These are phyloP conservation scores for Clamator glandarius DNA, from an alignment of 2,797 vertebrate species.

Conservation along the genomic window DNA sequence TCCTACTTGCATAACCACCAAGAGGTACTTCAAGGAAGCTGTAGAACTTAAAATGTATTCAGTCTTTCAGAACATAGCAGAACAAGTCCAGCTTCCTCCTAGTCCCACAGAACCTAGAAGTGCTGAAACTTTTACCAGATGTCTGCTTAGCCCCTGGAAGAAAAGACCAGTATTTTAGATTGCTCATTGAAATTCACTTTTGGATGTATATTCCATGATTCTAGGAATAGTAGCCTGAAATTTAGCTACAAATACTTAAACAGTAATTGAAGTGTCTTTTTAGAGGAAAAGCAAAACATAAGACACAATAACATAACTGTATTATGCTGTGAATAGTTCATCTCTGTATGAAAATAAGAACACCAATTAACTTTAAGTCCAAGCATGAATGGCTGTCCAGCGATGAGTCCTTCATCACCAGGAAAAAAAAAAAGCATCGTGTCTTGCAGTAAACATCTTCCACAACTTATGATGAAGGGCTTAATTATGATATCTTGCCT, in stretches of 20 bases:
- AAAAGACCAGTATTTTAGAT: neutral
- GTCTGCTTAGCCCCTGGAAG: neutral
- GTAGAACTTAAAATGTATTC: neutral
- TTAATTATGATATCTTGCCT: neutral
- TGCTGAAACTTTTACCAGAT: neutral
- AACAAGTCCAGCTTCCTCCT: neutral
- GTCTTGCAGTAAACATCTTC: neutral
- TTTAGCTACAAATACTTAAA: neutral
- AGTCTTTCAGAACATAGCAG: neutral
- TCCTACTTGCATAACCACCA: neutral
- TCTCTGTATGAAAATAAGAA: neutral
- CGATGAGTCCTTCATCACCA: neutral
- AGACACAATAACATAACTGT: neutral
- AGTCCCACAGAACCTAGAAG: neutral
- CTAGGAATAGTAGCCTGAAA: neutral
- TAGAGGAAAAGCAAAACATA: neutral
- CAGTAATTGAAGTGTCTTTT: neutral
- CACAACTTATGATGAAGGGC: neutral
- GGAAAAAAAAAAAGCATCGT: neutral
- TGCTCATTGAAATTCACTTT: neutral
- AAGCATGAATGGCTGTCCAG: neutral
- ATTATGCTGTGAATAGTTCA: neutral
- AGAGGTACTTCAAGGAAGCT: neutral
- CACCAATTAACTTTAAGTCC: neutral
- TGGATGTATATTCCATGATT: neutral